Percentiles rank a stretch among this genome's conserved stretches.
These are phyloP conservation scores for Thunnus maccoyii DNA, from an alignment of 2,113 vertebrate species.

Conservation along the genomic window DNA sequence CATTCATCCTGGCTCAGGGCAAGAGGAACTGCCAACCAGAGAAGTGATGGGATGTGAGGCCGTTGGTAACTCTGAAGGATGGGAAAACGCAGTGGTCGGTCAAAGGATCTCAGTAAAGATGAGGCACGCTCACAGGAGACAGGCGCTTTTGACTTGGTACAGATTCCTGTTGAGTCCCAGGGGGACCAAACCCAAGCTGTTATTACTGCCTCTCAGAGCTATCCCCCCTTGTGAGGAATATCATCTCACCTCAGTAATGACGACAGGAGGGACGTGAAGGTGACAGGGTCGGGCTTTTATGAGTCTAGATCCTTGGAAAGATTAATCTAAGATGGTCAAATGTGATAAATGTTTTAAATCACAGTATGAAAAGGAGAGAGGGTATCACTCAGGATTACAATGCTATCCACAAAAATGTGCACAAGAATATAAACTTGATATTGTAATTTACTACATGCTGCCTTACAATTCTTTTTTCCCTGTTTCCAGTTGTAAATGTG, in stretches of 20 bases:
- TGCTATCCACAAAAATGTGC: neutral
- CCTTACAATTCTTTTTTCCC: neutral
- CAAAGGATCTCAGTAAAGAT: constrained; percentile 56
- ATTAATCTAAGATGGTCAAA: neutral
- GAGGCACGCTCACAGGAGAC: constrained; percentile 50
- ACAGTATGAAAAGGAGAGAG: neutral
- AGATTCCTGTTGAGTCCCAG: constrained; percentile 55
- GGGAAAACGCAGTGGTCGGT: constrained; percentile 33
- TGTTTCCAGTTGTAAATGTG: neutral
- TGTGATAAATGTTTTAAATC: neutral
- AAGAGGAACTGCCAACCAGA: constrained; percentile 58
- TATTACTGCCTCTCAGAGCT: constrained; percentile 60
- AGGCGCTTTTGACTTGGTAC: constrained; percentile 57
- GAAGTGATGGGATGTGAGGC: constrained; percentile 40
- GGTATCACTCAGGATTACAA: neutral
- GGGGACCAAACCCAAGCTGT: constrained; percentile 44
- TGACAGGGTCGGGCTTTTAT: constrained; percentile 30
- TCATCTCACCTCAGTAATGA: constrained; percentile 65
- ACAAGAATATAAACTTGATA: neutral
- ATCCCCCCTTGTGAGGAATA: constrained; percentile 26
- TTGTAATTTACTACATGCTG: neutral
- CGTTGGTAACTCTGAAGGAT: constrained; percentile 46
- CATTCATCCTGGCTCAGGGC: constrained; percentile 85
- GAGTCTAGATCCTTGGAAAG: constrained; percentile 46
- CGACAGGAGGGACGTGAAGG: constrained; percentile 49